A percentile compares a stretch with the other conserved stretches of the same genome.
phyloP scores from a whole-genome alignment of 2,113 vertebrate species.

The Menura novaehollandiae region DNA sequence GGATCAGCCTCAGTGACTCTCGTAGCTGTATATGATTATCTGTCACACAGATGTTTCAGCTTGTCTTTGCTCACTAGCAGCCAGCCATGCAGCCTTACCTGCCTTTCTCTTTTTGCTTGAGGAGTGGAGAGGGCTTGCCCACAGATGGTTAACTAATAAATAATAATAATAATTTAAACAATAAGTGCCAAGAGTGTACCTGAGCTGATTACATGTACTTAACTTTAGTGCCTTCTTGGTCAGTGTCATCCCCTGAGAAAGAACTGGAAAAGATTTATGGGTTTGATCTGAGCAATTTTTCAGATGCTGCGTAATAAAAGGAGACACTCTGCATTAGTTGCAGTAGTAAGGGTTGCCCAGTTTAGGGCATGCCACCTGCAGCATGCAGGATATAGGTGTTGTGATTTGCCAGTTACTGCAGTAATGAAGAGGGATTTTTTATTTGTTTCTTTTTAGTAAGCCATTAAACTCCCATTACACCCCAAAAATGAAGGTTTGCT shows the following conservation, averaged over 20 bases:
- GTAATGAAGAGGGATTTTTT: background rate
- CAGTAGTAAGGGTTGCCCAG: background rate
- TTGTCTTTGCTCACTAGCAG: slow-evolving; percentile 56
- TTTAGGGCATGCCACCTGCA: background rate
- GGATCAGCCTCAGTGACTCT: slow-evolving; percentile 35
- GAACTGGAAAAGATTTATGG: background rate
- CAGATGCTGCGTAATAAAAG: background rate
- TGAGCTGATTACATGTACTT: background rate
- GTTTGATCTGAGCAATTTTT: background rate
- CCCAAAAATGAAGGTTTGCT: background rate
- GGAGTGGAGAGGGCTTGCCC: background rate
- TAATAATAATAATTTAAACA: background rate
- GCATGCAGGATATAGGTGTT: background rate
- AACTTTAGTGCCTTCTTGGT: background rate
- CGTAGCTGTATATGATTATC: slow-evolving; percentile 47
- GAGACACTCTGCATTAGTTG: background rate
- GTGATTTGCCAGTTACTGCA: background rate
- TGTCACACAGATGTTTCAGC: slow-evolving; percentile 71
- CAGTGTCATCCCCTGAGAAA: background rate
- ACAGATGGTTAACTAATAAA: slow-evolving; percentile 29
- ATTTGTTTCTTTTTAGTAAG: background rate
- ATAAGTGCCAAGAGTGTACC: background rate
- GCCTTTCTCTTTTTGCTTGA: background rate
- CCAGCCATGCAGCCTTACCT: background rate
- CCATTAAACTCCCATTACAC: background rate